Percentiles rank a stretch among this genome's conserved stretches.
phyloP scores from a whole-genome alignment of 2,888 invertebrate genomes.

The Escarpia spicata region DNA sequence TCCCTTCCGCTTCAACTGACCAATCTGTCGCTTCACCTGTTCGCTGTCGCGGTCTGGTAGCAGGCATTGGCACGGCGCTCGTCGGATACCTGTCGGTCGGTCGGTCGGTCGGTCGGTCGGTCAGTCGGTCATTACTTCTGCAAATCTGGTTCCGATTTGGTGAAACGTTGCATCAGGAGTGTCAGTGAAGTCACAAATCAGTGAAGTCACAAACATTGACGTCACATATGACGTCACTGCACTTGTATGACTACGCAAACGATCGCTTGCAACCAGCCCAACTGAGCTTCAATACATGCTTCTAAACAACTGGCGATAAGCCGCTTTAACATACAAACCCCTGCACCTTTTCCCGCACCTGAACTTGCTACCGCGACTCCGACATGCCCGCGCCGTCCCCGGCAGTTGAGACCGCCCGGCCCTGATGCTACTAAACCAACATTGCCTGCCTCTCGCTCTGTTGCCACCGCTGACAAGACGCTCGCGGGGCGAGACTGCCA shows the following conservation, averaged over 20 bases:
- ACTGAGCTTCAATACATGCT: neutral
- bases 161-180: too few species aligned
- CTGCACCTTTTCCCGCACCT: neutral
- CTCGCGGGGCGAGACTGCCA: slow-evolving; percentile 7
- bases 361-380: neutral
- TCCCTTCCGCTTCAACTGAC: too few species aligned
- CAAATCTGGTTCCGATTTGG: too few species aligned
- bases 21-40: too few species aligned
- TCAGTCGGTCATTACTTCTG: too few species aligned
- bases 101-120: too few species aligned
- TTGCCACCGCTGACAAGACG: neutral
- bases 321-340: neutral
- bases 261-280: neutral
- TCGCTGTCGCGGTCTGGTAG: too few species aligned
- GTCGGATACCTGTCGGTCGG: neutral
- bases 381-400: neutral
- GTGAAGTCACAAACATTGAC: too few species aligned
- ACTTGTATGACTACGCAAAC: too few species aligned
- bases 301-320: neutral
- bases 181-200: too few species aligned
- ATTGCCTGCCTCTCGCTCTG: neutral
- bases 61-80: too few species aligned
- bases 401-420: neutral
- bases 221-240: too few species aligned
- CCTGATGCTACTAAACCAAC: neutral